Evolutionary conservation across 2,797 vertebrate species (phyloP).

Genomic region (Gymnothorax reevesii): DNA sequence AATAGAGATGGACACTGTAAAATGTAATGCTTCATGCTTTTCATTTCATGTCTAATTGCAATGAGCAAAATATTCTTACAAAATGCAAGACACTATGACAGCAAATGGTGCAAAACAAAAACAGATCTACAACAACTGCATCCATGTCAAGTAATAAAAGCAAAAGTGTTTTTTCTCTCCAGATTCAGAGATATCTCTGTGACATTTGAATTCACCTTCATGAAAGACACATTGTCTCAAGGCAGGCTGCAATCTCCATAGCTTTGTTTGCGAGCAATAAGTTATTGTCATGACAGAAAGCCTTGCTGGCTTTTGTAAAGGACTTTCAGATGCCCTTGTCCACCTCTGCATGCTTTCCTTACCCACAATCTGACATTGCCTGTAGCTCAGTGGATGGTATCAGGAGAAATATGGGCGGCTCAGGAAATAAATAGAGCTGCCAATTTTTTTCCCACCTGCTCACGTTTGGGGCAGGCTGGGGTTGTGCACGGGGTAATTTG

Average conservation of each 20-base stretch:
- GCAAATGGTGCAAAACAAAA: not conserved
- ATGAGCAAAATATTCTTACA: not conserved
- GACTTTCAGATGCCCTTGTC: slow-evolving; percentile 69
- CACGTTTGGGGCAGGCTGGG: slow-evolving; percentile 42
- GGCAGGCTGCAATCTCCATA: slow-evolving; percentile 44
- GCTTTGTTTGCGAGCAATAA: slow-evolving; percentile 11
- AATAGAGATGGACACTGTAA: not conserved
- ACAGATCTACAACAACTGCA: not conserved
- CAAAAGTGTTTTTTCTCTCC: not conserved
- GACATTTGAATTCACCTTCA: slow-evolving; percentile 60
- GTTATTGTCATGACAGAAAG: slow-evolving; percentile 7
- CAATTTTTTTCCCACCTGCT: slow-evolving; percentile 30
- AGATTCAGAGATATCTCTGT: slow-evolving; percentile 45
- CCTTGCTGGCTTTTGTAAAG: slow-evolving; percentile 35
- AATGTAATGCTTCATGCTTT: not conserved
- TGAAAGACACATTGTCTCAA: slow-evolving; percentile 48
- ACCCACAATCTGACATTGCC: slow-evolving; percentile 52
- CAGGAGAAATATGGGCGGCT: slow-evolving; percentile 53
- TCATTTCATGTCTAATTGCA: not conserved
- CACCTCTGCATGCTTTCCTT: slow-evolving; percentile 50
- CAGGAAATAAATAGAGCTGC: slow-evolving; percentile 62
- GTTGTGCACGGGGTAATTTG: slow-evolving; percentile 44
- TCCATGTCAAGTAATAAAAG: slow-evolving; percentile 1
- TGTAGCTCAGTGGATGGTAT: slow-evolving; percentile 52
- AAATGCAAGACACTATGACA: not conserved